These are phyloP conservation scores for Acropora yongei DNA, from an alignment of 64 coral and sea anemone species.

Conservation along the genomic window DNA sequence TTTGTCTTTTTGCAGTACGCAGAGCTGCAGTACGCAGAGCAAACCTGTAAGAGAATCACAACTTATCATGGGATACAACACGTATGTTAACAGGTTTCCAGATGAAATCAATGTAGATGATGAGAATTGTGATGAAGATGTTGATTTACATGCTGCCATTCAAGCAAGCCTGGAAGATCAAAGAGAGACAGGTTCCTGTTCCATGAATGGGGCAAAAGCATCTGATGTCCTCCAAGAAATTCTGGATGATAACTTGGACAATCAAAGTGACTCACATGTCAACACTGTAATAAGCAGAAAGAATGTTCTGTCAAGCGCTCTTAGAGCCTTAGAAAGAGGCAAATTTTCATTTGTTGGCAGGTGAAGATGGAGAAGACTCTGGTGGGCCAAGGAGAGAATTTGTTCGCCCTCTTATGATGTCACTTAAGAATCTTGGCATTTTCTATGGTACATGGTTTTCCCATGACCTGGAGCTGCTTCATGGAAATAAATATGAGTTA, in stretches of 20 bases:
- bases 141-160: neutral
- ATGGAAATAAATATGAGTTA: slow-evolving; percentile 52
- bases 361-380: slow-evolving; percentile 54
- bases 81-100: neutral
- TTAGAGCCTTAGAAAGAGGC: slow-evolving; percentile 32
- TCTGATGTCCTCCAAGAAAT: slow-evolving; percentile 6
- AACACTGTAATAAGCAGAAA: slow-evolving; percentile 57
- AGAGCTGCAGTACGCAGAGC: neutral
- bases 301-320: slow-evolving; percentile 40
- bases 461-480: slow-evolving; percentile 57
- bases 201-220: neutral
- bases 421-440: slow-evolving; percentile 27
- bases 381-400: slow-evolving; percentile 59
- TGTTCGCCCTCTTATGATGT: slow-evolving; percentile 48
- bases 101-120: neutral
- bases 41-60: neutral
- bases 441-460: slow-evolving; percentile 76
- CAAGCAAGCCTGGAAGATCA: neutral
- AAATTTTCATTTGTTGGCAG: slow-evolving; percentile 44
- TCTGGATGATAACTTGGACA: slow-evolving; percentile 6
- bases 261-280: slow-evolving; percentile 21
- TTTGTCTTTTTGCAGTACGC: too few relatives aligned
- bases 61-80: neutral
- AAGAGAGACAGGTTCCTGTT: neutral
- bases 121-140: slow-evolving; percentile 3